Evolutionary conservation across 2,113 vertebrate genomes (phyloP), one percentile per base, ranked within the genome.

Genomic region (Syngnathus scovelli): DNA sequence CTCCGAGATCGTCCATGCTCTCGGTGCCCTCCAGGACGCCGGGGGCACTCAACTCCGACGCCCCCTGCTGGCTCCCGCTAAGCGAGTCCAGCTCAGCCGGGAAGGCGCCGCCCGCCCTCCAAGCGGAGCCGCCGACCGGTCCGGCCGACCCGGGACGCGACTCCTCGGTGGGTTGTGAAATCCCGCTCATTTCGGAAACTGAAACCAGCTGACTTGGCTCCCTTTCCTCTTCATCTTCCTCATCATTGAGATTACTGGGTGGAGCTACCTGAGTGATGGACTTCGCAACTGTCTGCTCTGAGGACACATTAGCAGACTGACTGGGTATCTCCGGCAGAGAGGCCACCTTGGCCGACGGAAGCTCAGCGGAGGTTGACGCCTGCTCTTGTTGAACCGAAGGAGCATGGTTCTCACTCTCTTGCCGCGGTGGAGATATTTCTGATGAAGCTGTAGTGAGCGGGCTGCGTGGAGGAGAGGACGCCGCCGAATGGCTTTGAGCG

Each of bases 111-210:
- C 89, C 68, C 0, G 85, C 86, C 61, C 83, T 78, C 89, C 89
- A 91, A 39, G 83, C 66, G 4, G 90, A 85, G 2, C 86, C 87
- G 0, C 83, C 82, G 0, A 71, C 64, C 1, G 71, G 78, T n/a
- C 91, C 90, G 2, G 82, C 90, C 0, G 91, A 92, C 1, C 88
- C 91, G 1, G 91, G 91, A 6, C 85, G 86, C 51, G 91, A 92
- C 59, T 92, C 90, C 63, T 92, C 90, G 0, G 90, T 91, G 21
- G 89, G 89, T 76, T 92, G 90, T 2, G 91, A 91, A 44, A 90
- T 90, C n/a, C 91, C 90, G 54, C 91, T 92, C 91, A 92, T 92
- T 67, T 92, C 91, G 19, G 90, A 92, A 51, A 90, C 66, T 2
- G 91, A 92, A 41, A 92, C 86, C 68, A 83, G 69, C 76, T 91